Base-by-base conservation (phyloP, 2,888 invertebrate species). In the Ramazzottius varieornatus region DNA sequence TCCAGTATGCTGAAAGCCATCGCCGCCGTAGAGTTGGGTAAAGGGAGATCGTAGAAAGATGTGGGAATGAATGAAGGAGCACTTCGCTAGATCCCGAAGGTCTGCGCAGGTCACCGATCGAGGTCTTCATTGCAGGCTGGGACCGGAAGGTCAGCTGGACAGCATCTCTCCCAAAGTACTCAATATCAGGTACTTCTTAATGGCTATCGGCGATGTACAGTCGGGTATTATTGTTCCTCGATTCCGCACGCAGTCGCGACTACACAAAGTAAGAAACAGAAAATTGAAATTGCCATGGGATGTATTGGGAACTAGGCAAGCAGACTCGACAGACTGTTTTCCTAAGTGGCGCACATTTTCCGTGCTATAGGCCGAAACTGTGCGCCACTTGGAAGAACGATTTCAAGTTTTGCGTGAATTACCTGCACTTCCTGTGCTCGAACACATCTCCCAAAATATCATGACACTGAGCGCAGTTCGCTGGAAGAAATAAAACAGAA, bases 311-410 rank as follows among this genome's bases (percentile, higher is more conserved):
- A 63, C 1, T 64, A 66, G 33, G 33, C 32, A 33, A 33, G 32
- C 33, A 46, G 64, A 33, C 66, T 33, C n/a, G 33, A 33, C n/a
- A 65, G 46, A 32, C 20, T n/a, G n/a, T n/a, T n/a, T n/a, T n/a
- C n/a, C n/a, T n/a, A n/a, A n/a, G n/a, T n/a, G n/a, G n/a, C n/a
- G n/a, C n/a, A n/a, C n/a, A n/a, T n/a, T n/a, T n/a, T n/a, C n/a
- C n/a, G n/a, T n/a, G n/a, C n/a, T n/a, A n/a, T n/a, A n/a, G n/a
- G n/a, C n/a, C n/a, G n/a, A n/a, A n/a, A n/a, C n/a, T n/a, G n/a
- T n/a, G n/a, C n/a, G n/a, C n/a, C n/a, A n/a, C n/a, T n/a, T n/a
- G n/a, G n/a, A n/a, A n/a, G n/a, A n/a, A n/a, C n/a, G n/a, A n/a
- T n/a, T n/a, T n/a, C n/a, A n/a, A n/a, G n/a, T n/a, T n/a, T n/a